Percentiles rank a stretch among this genome's conserved stretches.
These are phyloP conservation scores for Taxidea taxus DNA, from an alignment of 2,113 vertebrate genomes.

Conservation along the genomic window DNA sequence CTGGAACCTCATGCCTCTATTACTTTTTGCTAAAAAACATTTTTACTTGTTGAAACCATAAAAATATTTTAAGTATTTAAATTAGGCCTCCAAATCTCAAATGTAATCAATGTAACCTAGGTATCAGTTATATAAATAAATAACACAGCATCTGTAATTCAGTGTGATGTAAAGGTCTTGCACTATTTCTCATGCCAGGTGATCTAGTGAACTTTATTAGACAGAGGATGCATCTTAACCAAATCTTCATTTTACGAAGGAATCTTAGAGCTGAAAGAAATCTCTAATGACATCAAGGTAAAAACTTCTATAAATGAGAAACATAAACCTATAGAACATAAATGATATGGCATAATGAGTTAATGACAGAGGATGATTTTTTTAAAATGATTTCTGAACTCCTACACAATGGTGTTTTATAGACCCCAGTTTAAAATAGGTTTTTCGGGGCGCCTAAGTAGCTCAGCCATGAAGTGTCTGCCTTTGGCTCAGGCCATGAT, in stretches of 20 bases:
- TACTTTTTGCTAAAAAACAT: neutral
- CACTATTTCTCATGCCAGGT: neutral
- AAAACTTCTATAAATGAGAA: neutral
- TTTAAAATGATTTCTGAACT: neutral
- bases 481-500: too few relatives aligned
- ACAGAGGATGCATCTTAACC: neutral
- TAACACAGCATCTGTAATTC: neutral
- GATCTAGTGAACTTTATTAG: neutral
- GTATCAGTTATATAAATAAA: neutral
- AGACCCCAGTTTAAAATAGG: neutral
- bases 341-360: neutral
- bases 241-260: neutral
- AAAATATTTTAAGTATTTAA: neutral
- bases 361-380: neutral
- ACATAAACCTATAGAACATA: neutral
- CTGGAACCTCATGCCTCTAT: neutral
- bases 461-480: too few relatives aligned
- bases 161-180: neutral
- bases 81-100: neutral
- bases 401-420: neutral
- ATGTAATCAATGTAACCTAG: neutral
- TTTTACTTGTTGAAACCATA: neutral
- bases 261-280: neutral
- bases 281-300: neutral
- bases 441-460: neutral